Evolutionary conservation across 2,888 invertebrate genomes (phyloP), one percentile per base, ranked within the genome.

Genomic region (Syritta pipiens): DNA sequence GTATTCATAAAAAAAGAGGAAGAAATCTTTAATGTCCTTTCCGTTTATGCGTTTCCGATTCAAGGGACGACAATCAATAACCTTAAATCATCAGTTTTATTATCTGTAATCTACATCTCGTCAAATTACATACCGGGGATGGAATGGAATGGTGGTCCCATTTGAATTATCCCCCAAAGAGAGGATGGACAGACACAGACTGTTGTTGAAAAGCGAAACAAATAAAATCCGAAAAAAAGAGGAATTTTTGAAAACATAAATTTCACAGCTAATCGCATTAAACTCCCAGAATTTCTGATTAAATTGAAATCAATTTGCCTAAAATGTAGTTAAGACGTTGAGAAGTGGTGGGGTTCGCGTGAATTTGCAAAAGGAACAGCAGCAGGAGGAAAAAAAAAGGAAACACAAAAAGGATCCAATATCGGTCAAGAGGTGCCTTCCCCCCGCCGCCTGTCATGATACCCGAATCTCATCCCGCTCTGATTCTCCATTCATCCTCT

Each of bases 291-390:
- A 63, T 65, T 68, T 62, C 68, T 53, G 76, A 77, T 76, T 77
- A 81, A 77, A 81, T 81, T 74, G 72, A 81, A 77, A 81, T 81
- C 81, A 74, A 82, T 82, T 82, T 81, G 71, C 81, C 65, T 76
- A 57, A n/a, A 75, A 77, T 81, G 71, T 71, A 67, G 62, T 65
- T 79, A 68, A 79, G 46, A 68, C 46, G 30, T 10, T 22, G 26
- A 17, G 22, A 19, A 1, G 17, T 32, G 32, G 32, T 12, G 19
- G 59, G n/a, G n/a, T 51, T 7, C 4, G 6, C 14, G 10, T 24
- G 44, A 26, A 44, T 7, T 40, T 6, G 17, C 22, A 46, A 62
- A 46, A 57, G 14, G 10, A 40, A 32, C 53, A 62, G 30, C 26
- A 24, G 10, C 6, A 20, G 55, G n/a, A 42, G 10, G 4, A 40